Evolutionary conservation across 2,888 invertebrate species (phyloP), one percentile per base, ranked within the genome.

Genomic region (Oithona nana): DNA sequence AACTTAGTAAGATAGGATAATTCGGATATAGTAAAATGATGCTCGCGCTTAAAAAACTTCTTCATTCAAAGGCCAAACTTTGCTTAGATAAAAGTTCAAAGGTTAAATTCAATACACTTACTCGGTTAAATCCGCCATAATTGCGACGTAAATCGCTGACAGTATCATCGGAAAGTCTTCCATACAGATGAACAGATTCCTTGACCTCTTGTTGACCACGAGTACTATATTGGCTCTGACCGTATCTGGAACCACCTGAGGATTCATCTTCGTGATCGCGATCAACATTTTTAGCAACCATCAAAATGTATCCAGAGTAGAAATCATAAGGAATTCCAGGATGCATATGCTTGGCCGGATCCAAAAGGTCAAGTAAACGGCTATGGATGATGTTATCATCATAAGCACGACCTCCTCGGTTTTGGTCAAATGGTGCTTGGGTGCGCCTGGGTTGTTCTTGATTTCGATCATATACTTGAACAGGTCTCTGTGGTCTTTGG

Each of bases 301-400:
- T 30, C 16, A 57, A 22, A 16, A 30, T 20, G 28, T 57, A 57
- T 30, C 57, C 57, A 26, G 30, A 20, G 31, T 24, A 57, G 22
- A 30, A 31, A 31, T 57, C 57, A 20, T 57, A 57, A 1, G 57
- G 48, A n/a, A 57, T 57, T 22, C 31, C 39, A 29, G 57, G 57
- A 29, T 57, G 57, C 22, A 57, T 20, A 30, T 39, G 30, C 26
- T 28, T 13, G 16, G 29, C 31, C 4, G 57, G 57, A 20, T 57
- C 57, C n/a, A 30, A 4, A 13, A 57, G 22, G 28, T 57, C 57
- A 16, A 57, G 57, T 4, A 57, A 26, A 16, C 31, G 20, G 8
- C 22, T 30, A 11, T 30, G 31, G 2, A 57, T 22, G 22, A 57
- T 31, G 22, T 57, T 26, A 1, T n/a, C 57, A 11, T 57, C 30